phyloP scores from a whole-genome alignment of 2,888 invertebrate genomes.

The Blera fallax region DNA sequence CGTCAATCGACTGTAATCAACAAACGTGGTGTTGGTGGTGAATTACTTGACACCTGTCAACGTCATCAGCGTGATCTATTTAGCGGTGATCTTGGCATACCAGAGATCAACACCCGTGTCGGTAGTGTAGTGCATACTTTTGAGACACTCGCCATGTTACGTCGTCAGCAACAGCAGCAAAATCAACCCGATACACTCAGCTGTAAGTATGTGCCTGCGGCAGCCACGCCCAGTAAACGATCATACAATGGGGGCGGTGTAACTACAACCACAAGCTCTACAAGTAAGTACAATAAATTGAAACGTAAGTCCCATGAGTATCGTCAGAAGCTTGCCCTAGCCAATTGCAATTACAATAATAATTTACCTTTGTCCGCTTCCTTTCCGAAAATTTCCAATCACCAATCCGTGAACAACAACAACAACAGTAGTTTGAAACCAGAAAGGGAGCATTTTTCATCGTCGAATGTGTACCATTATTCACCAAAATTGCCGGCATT shows the following conservation, averaged over 20 bases:
- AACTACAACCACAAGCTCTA: conserved; percentile 69
- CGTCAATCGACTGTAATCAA: conserved; percentile 73
- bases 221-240: conserved; percentile 23
- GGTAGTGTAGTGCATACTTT: conserved; percentile 81
- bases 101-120: conserved; percentile 80
- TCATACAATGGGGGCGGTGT: conserved; percentile 30
- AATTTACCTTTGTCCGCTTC: conserved; percentile 61
- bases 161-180: conserved; percentile 72
- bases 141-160: conserved; percentile 80
- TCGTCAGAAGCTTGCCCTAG: conserved; percentile 78
- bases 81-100: conserved; percentile 81
- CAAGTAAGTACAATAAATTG: conserved; percentile 80
- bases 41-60: conserved; percentile 78
- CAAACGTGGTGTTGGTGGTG: conserved; percentile 76
- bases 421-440: conserved; percentile 31
- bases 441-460: conserved; percentile 14
- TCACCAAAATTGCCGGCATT: conserved; percentile 20
- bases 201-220: conserved; percentile 18
- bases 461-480: conserved; percentile 24
- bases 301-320: conserved; percentile 80
- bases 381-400: conserved; percentile 55
- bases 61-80: conserved; percentile 81
- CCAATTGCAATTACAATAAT: conserved; percentile 75
- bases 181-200: not conserved
- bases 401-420: conserved; percentile 66